Evolutionary conservation across 2,888 invertebrate species (phyloP), one percentile per base, ranked within the genome.

Genomic region (Brachyptera risi): DNA sequence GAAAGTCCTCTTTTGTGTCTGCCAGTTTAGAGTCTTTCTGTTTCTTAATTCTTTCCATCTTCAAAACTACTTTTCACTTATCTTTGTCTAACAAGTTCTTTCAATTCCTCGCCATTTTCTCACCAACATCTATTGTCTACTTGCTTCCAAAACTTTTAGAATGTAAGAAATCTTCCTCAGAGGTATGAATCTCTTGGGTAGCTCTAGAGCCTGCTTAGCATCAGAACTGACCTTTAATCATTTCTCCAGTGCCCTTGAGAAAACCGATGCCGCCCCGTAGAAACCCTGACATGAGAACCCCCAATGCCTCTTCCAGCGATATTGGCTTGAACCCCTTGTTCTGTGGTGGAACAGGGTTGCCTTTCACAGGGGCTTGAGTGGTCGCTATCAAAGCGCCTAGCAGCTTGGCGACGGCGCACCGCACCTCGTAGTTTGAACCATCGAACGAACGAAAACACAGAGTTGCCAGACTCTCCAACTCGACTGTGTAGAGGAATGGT

Each of bases 211-310:
- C n/a, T n/a, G n/a, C n/a, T n/a, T n/a, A n/a, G n/a, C n/a, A n/a
- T n/a, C n/a, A n/a, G n/a, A 1, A 23, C 49, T 19, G 1, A 54
- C 54, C 95, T 77, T 96, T 96, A 67, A 97, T 96, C 72, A 96
- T 96, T 78, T 97, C 96, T 1, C 90, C 90, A 13, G 90, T 88
- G 19, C 93, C 93, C 76, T 96, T 96, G 23, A 97, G 78, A 73
- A 97, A 96, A 1, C 95, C 92, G 1, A 89, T 92, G 13, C 97
- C 96, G 0, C 98, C 97, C 63, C 95, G 81, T 3, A 98, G 76
- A 77, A 98, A 98, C 9, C 96, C 98, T 0, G 92, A 88, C 85
- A 96, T 91, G 66, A 99, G 76, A 63, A 97, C 84, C 67, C 89
- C 89, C 62, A 99, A 77, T 0, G 93, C 92, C 74, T 98, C 98